These are phyloP conservation scores for Hippopotamus amphibius DNA, from an alignment of 2,113 vertebrate genomes.

Conservation along the genomic window DNA sequence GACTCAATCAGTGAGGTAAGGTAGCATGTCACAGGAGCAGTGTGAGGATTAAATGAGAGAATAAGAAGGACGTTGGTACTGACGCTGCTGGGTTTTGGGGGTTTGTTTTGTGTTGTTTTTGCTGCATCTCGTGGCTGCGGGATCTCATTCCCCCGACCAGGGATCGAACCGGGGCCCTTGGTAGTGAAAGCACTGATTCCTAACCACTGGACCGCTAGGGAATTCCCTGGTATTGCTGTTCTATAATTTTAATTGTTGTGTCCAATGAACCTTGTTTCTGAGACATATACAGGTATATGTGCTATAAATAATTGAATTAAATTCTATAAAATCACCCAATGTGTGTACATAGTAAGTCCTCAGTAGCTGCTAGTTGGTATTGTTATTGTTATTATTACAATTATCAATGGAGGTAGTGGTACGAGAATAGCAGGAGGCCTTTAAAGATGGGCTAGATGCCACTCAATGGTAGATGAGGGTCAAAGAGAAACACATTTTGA, in stretches of 20 bases:
- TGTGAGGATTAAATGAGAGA: neutral
- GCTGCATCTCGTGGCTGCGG: too few species aligned
- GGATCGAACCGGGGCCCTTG: too few species aligned
- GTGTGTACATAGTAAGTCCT: neutral
- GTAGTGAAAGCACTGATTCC: too few species aligned
- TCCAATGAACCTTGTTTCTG: neutral
- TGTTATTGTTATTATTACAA: neutral
- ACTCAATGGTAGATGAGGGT: neutral
- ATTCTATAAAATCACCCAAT: neutral
- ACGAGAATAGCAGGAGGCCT: neutral
- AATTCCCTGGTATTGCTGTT: neutral
- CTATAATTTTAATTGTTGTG: neutral
- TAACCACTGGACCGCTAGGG: too few species aligned
- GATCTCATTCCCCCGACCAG: too few species aligned
- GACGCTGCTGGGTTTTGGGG: too few species aligned
- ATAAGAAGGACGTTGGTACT: neutral
- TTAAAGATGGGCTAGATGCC: neutral
- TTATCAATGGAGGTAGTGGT: neutral
- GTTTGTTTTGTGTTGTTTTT: too few species aligned
- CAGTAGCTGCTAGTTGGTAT: neutral
- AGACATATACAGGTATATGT: too few species aligned
- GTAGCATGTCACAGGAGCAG: accelerated
- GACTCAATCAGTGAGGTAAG: neutral
- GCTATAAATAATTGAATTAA: neutral
- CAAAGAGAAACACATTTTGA: neutral